These are phyloP conservation scores for Gymnosoma rotundatum DNA, from an alignment of 2,888 invertebrate genomes.

Conservation along the genomic window DNA sequence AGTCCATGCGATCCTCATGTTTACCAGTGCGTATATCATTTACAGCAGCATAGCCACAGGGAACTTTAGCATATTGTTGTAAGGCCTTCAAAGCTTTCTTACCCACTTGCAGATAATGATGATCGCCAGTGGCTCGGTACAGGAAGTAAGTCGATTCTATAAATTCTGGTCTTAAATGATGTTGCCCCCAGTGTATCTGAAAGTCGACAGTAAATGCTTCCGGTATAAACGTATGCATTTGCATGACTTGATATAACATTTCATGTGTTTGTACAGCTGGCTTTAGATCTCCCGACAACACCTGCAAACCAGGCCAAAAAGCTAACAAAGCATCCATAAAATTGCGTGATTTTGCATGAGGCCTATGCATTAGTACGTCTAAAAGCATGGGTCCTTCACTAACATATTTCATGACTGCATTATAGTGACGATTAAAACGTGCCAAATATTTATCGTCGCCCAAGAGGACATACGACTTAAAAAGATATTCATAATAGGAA, in stretches of 20 bases:
- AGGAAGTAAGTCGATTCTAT: constrained; percentile 98
- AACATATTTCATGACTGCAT: constrained; percentile 98
- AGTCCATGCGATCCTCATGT: constrained; percentile 99
- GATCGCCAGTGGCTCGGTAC: constrained; percentile 97
- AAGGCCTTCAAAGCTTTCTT: constrained; percentile 93
- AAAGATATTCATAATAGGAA: constrained; percentile 98
- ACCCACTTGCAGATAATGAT: constrained; percentile 95
- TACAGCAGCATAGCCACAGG: constrained; percentile 98
- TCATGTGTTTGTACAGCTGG: constrained; percentile 99
- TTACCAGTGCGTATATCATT: constrained; percentile 95
- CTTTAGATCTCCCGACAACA: constrained; percentile 93
- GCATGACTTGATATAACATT: constrained; percentile 99
- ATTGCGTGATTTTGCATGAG: constrained; percentile 95
- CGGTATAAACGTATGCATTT: constrained; percentile 98
- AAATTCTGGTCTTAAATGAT: constrained; percentile 98
- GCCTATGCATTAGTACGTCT: constrained; percentile 98
- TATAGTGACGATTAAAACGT: constrained; percentile 97
- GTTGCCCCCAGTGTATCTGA: constrained; percentile 99
- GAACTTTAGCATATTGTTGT: constrained; percentile 94
- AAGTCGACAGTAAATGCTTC: constrained; percentile 99
- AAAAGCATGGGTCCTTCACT: constrained; percentile 95
- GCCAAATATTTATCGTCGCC: constrained; percentile 96
- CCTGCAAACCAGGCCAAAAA: constrained; percentile 99
- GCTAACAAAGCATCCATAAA: constrained; percentile 99
- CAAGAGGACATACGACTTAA: constrained; percentile 97